A percentile compares a stretch with the other conserved stretches of the same genome.
These are phyloP conservation scores for Pseudochirops corinnae DNA, from an alignment of 2,797 vertebrate genomes.

Conservation along the genomic window DNA sequence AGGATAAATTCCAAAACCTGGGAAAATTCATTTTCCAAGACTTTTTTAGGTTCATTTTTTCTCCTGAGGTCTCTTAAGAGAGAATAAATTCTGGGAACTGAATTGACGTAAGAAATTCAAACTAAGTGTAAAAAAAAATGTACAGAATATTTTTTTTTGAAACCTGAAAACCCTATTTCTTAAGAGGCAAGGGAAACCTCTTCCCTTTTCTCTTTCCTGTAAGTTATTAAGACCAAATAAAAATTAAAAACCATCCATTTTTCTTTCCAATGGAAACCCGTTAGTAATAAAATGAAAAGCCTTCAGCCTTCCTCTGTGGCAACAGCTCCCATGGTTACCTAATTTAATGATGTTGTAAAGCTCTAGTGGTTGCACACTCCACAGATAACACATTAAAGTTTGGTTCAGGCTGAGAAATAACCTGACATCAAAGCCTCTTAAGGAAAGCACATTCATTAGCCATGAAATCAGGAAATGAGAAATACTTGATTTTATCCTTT, in stretches of 20 bases:
- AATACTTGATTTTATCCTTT: conserved; percentile 43
- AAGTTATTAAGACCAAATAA: conserved; percentile 31
- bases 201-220: conserved; percentile 7
- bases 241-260: conserved; percentile 5
- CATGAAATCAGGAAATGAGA: conserved; percentile 64
- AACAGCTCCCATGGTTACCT: conserved; percentile 11
- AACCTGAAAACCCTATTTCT: background rate
- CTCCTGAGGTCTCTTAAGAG: conserved; percentile 20
- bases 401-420: conserved; percentile 60
- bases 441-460: conserved; percentile 64
- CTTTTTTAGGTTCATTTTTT: background rate
- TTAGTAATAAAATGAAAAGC: conserved; percentile 46
- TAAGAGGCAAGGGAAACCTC: conserved; percentile 35
- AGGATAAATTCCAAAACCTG: background rate
- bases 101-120: conserved; percentile 43
- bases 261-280: conserved; percentile 38
- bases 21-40: background rate
- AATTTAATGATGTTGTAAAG: conserved; percentile 61
- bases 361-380: conserved; percentile 39
- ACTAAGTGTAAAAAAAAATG: conserved; percentile 30
- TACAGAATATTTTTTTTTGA: conserved; percentile 23
- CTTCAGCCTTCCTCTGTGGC: conserved; percentile 42
- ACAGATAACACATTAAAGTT: conserved; percentile 67
- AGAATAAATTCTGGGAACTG: background rate
- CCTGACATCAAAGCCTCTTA: conserved; percentile 53